Evolutionary conservation across 2,888 invertebrate species (phyloP).

Genomic region (Plebejus anna): DNA sequence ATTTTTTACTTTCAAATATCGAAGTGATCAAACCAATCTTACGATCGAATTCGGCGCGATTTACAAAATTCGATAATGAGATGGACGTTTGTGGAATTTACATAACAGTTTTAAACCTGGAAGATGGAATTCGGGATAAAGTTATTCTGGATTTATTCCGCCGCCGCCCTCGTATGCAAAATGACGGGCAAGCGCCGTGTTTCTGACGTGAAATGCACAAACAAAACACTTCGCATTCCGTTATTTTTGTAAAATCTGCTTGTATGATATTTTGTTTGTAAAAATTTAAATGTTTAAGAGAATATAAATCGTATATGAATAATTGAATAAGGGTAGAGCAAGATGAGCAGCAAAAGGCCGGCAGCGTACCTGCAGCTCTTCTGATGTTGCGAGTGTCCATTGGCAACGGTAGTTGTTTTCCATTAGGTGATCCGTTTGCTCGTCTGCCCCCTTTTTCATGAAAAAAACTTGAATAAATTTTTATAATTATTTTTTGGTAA

Average conservation of each 20-base stretch:
- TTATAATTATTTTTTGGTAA: too few species aligned
- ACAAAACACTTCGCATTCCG: slow-evolving; percentile 33
- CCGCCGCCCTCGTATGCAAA: slow-evolving; percentile 54
- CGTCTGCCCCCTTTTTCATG: too few species aligned
- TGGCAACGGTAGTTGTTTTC: too few species aligned
- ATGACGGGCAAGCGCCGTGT: slow-evolving; percentile 38
- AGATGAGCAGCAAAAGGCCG: too few species aligned
- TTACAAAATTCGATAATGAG: slow-evolving; percentile 11
- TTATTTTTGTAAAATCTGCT: slow-evolving; percentile 29
- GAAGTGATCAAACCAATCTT: too few species aligned
- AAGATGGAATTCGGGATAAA: slow-evolving; percentile 56
- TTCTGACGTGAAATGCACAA: slow-evolving; percentile 34
- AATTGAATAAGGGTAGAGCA: background rate
- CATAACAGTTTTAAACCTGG: slow-evolving; percentile 56
- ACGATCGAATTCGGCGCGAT: background rate
- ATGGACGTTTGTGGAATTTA: slow-evolving; percentile 52
- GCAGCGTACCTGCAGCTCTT: too few species aligned
- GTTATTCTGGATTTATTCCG: slow-evolving; percentile 56
- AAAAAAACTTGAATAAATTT: too few species aligned
- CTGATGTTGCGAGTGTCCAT: too few species aligned
- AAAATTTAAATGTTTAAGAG: background rate
- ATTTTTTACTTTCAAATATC: too few species aligned
- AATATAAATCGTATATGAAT: background rate
- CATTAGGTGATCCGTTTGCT: too few species aligned
- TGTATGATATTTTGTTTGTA: background rate